Base-by-base conservation (phyloP, 2,797 vertebrate species). In the Gymnothorax reevesii region DNA sequence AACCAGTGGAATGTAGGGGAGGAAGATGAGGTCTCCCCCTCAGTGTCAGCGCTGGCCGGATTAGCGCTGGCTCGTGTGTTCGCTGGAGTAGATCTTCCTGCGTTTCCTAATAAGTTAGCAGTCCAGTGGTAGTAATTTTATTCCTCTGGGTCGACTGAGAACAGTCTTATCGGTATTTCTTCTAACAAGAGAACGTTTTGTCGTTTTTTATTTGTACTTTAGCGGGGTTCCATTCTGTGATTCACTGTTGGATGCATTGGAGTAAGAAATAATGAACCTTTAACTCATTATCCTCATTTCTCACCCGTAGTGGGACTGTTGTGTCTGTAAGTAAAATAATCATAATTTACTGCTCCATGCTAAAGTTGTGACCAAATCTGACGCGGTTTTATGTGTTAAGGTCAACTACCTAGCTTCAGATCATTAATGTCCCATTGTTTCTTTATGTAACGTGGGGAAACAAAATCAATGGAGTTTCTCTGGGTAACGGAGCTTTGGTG, bases 61-160 rank as follows among this genome's bases (percentile, higher is more conserved):
- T 79, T 79, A 79, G 33, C 54, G 75, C n/a, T 27, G 69, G n/a
- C 49, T 79, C 49, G 6, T 79, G 49, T 79, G 75, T 52, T 79
- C 54, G 42, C 17, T 79, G 75, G 75, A 79, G 52, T 79, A 79
- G 22, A 79, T 15, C 75, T 79, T 79, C 75, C 42, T 79, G 75
- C 75, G 75, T 52, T 13, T 54, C 75, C 54, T 79, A 79, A 79
- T 79, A 22, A 54, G 49, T 79, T 79, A 54, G 49, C 42, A 79
- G 75, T 79, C 54, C 75, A 27, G 52, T 79, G 13, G 20, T 54
- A 17, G 75, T 54, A 79, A 54, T 20, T 79, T 22, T 42, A 17
- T 20, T 54, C 17, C 22, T 79, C 15, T 79, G 13, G 10, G 75
- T 54, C 7, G 22, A 79, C 49, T 8, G 54, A 79, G 49, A 79